Base-by-base conservation (phyloP, 2,888 invertebrate genomes). In the Eilema depressum region DNA sequence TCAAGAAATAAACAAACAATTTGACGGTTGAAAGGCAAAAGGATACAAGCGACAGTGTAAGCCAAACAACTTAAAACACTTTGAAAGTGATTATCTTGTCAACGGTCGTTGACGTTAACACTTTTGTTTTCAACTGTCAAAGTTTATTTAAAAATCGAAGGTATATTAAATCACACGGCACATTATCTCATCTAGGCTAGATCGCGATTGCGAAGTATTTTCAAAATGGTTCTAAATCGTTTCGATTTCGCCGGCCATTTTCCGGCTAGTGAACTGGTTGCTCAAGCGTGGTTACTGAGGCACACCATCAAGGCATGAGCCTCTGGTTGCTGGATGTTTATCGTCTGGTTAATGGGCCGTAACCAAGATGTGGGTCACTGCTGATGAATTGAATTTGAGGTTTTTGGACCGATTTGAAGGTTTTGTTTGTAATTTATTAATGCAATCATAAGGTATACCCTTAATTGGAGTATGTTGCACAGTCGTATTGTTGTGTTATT, bases 171-270 rank as follows among this genome's bases (percentile, higher is more conserved):
- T 41, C 8, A 20, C 59, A 60, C 79, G 76, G 17, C 63, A 71
- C 41, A 66, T 41, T 69, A 73, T 75, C 62, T 68, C 62, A 71
- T 69, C 73, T 73, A 80, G 76, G 75, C 80, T 72, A 81, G 74
- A 75, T 79, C 68, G 30, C 64, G 20, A 26, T 82, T 78, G 78
- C 75, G 80, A 68, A 83, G 82, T 81, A 78, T 74, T 83, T 82
- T 78, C 75, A 78, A 80, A 80, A 83, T 81, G 76, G 74, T 80
- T 79, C 80, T 75, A 68, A 82, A 82, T 78, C 71, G 83, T 83
- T 84, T 79, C 83, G 81, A 85, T 85, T 83, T 83, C 81, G 79
- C 66, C 78, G 80, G 80, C 82, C 75, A 86, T 86, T 86, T 86
- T 86, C 86, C 86, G 85, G 85, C 79, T 68, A 68, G 75, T 85